Evolutionary conservation across 2,888 invertebrate genomes (phyloP), one percentile per base, ranked within the genome.

Genomic region (Mechanitis messenoides): DNA sequence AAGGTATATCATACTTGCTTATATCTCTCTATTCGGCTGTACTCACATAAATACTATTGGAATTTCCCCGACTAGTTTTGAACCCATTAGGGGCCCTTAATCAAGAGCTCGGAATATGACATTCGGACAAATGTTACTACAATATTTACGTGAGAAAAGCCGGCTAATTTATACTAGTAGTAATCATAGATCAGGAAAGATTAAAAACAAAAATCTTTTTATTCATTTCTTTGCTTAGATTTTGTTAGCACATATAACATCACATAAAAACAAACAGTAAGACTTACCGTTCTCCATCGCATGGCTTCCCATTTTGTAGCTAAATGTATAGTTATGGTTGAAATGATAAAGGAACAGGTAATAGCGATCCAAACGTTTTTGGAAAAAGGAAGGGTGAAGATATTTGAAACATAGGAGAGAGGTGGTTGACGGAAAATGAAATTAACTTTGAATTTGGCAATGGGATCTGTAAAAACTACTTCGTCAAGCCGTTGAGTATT

Each of bases 371-470:
- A 94, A 2, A 94, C 93, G 2, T 80, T 77, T 1, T 74, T 76
- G 2, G 91, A 85, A 75, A 94, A 94, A 0, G 94, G 93, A 55
- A 94, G 79, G 1, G 90, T 87, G 79, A 92, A 94, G 59, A 94
- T 91, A 70, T 94, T 94, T 53, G 91, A 82, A 0, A 93, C 91
- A 65, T 91, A 92, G 0, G 94, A 92, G 1, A 94, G 81, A 0
- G 93, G 91, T 0, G 94, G 94, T 71, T 92, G 92, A 0, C 92
- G 92, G 77, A 94, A 93, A 64, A 94, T 77, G 73, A 94, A 93
- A 47, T 85, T 83, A 0, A 81, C 75, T 3, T 71, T 75, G 33
- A 90, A 87, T 1, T 85, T 86, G 0, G 87, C 84, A 3, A 91
- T 79, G 53, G 82, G 77, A 53, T 91, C 89, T 0, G 91, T 82